These are phyloP conservation scores for Serinus canaria DNA, from an alignment of 2,113 vertebrate genomes.

Conservation along the genomic window DNA sequence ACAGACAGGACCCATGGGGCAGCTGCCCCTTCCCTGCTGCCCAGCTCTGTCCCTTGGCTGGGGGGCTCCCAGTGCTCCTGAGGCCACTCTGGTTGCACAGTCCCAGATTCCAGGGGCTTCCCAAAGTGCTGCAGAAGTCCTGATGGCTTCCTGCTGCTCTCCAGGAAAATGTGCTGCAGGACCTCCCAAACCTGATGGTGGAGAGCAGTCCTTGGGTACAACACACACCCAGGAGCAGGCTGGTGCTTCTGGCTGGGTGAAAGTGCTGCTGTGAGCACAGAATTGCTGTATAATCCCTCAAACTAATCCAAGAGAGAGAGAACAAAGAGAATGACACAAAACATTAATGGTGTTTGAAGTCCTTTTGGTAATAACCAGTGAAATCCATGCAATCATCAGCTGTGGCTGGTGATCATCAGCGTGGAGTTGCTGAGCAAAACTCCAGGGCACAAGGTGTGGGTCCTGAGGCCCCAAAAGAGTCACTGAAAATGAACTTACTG, in stretches of 20 bases:
- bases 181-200: neutral
- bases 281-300: neutral
- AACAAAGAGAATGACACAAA: neutral
- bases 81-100: accelerated
- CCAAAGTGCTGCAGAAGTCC: neutral
- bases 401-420: accelerated
- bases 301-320: neutral
- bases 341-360: neutral
- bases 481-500: neutral
- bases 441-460: accelerated
- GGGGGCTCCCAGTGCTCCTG: accelerated
- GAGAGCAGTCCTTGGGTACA: accelerated
- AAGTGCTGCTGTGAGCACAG: neutral
- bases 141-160: neutral
- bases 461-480: neutral
- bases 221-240: neutral
- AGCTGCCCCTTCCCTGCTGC: neutral
- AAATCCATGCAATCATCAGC: neutral
- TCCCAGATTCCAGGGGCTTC: neutral
- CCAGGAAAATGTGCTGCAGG: neutral
- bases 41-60: accelerated
- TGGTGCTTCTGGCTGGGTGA: neutral
- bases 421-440: neutral
- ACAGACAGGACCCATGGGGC: accelerated
- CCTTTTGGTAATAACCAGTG: neutral